Base-by-base conservation (phyloP, 2,797 vertebrate genomes). In the Cygnus olor region DNA sequence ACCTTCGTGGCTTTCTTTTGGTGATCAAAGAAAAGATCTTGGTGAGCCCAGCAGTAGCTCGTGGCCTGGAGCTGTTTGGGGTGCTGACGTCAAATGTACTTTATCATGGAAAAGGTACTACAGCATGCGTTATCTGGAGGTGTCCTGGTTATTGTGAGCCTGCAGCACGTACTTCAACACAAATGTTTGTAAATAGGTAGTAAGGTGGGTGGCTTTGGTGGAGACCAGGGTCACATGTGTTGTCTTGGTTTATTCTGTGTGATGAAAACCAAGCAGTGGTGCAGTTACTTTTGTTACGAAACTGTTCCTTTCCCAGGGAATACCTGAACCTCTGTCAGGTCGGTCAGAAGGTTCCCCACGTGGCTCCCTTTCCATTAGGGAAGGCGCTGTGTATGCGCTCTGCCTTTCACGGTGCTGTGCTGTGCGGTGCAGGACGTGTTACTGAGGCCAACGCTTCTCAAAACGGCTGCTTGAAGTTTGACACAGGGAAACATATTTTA, bases 401-500 rank as follows among this genome's bases (percentile, higher is more conserved):
- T 79, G 34, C 34, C 20, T 84, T 71, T 58, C 11, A 8, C 22
- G 14, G 47, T 9, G 76, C 19, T 36, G 19, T 38, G 15, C 32
- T 1, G 0, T n/a, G 47, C 34, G 40, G 49, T 66, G 27, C 53
- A 64, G 57, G 66, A 5, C 0, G 0, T 20, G 15, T 56, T 45
- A 44, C 51, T 22, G 45, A 63, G 60, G 60, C 56, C 56, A 73
- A 7, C 11, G 24, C 21, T 49, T 81, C 60, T 90, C 60, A 82
- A 49, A 60, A n/a, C 80, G 72, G 4, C 32, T 93, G 24, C 56
- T 56, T 44, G 45, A 80, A 66, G 38, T 42, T 70, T 85, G 79
- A 56, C 49, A 45, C 12, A n/a, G 21, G n/a, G 47, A 58, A 47
- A 8, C 1, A 1, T 45, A 9, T 88, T 66, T 70, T 17, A 10